These are phyloP conservation scores for Galeruca laticollis DNA, from an alignment of 2,888 invertebrate species.

Conservation along the genomic window DNA sequence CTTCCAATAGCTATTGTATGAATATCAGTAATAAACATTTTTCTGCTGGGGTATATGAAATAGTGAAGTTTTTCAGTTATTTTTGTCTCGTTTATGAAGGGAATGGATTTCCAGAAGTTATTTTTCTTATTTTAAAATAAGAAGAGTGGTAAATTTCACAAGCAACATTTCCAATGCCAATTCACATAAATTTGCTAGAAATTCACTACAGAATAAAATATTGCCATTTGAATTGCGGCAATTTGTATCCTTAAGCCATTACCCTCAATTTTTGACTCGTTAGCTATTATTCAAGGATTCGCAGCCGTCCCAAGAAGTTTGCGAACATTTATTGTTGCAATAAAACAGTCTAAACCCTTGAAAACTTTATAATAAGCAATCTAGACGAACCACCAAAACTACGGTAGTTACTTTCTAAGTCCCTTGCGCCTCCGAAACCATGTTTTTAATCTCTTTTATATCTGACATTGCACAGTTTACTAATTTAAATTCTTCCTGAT, in stretches of 20 bases:
- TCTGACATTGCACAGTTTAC: slow-evolving; percentile 51
- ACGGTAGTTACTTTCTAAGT: slow-evolving; percentile 45
- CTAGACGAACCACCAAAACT: slow-evolving; percentile 44
- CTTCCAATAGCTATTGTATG: too few relatives aligned
- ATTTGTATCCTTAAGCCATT: neutral
- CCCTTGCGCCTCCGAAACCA: slow-evolving; percentile 47
- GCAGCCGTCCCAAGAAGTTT: slow-evolving; percentile 50
- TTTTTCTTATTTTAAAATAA: too few relatives aligned
- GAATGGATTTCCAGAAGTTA: too few relatives aligned
- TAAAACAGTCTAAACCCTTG: slow-evolving; percentile 59
- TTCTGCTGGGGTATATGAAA: too few relatives aligned
- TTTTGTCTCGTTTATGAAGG: too few relatives aligned
- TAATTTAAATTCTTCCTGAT: slow-evolving; percentile 57
- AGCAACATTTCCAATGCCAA: neutral
- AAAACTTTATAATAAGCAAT: slow-evolving; percentile 62
- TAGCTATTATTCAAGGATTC: slow-evolving; percentile 58
- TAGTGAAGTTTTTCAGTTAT: too few relatives aligned
- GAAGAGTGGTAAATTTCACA: too few relatives aligned
- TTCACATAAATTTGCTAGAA: neutral
- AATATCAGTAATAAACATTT: too few relatives aligned
- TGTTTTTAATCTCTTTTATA: slow-evolving; percentile 61
- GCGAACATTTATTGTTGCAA: slow-evolving; percentile 60
- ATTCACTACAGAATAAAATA: neutral
- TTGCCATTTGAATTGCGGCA: neutral
- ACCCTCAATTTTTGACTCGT: slow-evolving; percentile 57